Evolutionary conservation across 2,888 invertebrate species (phyloP).

Genomic region (Drosophila percnosoma): DNA sequence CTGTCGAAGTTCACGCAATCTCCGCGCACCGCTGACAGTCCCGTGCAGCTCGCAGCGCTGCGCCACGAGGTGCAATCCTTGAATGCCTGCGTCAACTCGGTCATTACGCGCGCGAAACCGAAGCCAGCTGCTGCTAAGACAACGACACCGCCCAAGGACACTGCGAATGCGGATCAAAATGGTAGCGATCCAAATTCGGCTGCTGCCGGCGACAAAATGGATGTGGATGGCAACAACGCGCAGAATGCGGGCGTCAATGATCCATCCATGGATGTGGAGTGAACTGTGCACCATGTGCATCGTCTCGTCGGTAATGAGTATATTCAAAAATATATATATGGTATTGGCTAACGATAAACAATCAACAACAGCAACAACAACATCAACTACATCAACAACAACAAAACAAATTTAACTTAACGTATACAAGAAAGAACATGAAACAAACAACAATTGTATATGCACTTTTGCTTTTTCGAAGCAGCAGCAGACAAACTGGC

Average conservation of each 20-base stretch:
- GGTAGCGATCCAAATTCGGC: constrained; percentile 58
- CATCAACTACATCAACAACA: constrained; percentile 4
- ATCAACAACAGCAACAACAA: constrained; percentile 27
- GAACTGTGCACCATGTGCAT: constrained; percentile 38
- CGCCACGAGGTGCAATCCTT: constrained; percentile 90
- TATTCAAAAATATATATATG: constrained; percentile 52
- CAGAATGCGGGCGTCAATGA: constrained; percentile 71
- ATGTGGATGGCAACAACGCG: constrained; percentile 59
- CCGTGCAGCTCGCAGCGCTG: constrained; percentile 92
- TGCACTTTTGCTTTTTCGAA: constrained; percentile 44
- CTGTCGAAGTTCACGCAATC: constrained; percentile 88
- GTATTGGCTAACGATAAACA: constrained; percentile 62
- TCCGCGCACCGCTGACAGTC: constrained; percentile 90
- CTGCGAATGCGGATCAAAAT: constrained; percentile 62
- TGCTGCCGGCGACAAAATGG: constrained; percentile 68
- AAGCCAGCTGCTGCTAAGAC: constrained; percentile 87
- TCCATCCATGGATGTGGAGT: constrained; percentile 84
- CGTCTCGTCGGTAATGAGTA: constrained; percentile 30
- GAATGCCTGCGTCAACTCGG: constrained; percentile 87
- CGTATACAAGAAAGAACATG: constrained; percentile 33
- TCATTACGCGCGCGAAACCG: constrained; percentile 96
- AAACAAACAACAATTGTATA: constrained; percentile 58
- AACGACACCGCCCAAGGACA: constrained; percentile 72
- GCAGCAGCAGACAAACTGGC: constrained; percentile 55
- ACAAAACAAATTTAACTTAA: constrained; percentile 45